Conservation (phyloP, 2,888 invertebrate genomes). For the Autographa gamma region DNA sequence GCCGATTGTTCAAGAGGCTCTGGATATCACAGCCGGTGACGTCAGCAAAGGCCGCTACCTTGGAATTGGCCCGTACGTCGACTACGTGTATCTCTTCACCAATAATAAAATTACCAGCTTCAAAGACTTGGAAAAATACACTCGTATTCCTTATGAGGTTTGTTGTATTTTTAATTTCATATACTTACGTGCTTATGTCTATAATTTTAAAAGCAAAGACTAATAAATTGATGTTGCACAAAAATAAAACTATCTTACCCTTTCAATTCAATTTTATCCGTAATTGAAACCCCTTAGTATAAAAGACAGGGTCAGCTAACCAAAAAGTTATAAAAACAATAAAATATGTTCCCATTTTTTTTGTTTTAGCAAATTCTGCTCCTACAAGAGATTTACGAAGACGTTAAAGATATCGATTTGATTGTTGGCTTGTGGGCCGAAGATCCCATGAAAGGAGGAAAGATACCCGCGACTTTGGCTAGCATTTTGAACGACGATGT, state of each 20-base stretch:
- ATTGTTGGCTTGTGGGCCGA: slow-evolving; percentile 96
- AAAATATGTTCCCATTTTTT: not conserved
- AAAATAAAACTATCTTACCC: too few relatives aligned
- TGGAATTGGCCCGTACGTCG: not conserved
- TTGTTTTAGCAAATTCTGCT: slow-evolving; percentile 60
- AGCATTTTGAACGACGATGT: slow-evolving; percentile 95
- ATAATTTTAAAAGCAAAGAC: too few relatives aligned
- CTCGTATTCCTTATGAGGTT: slow-evolving; percentile 7
- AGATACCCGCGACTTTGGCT: slow-evolving; percentile 95
- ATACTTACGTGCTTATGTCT: not conserved
- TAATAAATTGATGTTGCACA: too few relatives aligned
- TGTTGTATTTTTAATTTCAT: not conserved
- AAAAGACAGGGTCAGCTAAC: too few relatives aligned
- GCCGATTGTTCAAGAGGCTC: not conserved
- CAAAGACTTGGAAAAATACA: not conserved
- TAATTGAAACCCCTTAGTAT: too few relatives aligned
- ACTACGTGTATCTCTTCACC: not conserved
- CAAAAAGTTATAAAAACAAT: too few relatives aligned
- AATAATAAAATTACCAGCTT: not conserved
- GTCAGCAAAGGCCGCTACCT: not conserved
- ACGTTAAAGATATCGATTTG: slow-evolving; percentile 95
- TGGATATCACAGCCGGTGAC: not conserved
- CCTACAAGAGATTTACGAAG: slow-evolving; percentile 68
- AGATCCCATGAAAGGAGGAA: slow-evolving; percentile 92
- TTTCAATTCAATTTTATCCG: too few relatives aligned